Evolutionary conservation across 64 coral and sea anemone genomes (phyloP).

Genomic region (Acropora yongei): DNA sequence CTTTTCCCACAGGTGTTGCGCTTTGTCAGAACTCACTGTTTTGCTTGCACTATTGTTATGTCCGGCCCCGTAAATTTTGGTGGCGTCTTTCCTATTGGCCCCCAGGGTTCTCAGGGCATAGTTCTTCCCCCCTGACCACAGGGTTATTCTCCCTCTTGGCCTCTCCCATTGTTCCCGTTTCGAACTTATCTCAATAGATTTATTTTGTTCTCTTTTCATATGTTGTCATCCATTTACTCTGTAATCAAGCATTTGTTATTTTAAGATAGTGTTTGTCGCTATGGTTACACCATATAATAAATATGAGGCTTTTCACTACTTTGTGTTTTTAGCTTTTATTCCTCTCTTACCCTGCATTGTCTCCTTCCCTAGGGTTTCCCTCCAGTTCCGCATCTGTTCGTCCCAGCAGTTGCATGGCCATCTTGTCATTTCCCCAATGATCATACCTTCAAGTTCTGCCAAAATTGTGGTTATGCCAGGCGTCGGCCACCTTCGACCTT

Average conservation of each 20-base stretch:
- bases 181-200: slow-evolving; percentile 12
- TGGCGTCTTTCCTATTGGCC: background rate
- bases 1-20: background rate
- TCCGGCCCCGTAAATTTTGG: slow-evolving; percentile 45
- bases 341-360: background rate
- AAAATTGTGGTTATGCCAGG: slow-evolving; percentile 59
- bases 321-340: background rate
- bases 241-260: background rate
- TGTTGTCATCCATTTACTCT: slow-evolving; percentile 5
- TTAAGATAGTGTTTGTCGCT: too few species aligned
- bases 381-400: background rate
- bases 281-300: background rate
- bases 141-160: slow-evolving; percentile 1
- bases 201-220: background rate
- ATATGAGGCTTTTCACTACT: background rate
- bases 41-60: slow-evolving; percentile 32
- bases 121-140: background rate
- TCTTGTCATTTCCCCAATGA: slow-evolving; percentile 55
- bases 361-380: slow-evolving; percentile 30
- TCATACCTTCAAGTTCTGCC: slow-evolving; percentile 52
- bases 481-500: slow-evolving; percentile 17
- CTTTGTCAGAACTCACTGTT: background rate
- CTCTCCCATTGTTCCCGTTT: background rate
- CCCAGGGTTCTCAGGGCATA: background rate
- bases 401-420: slow-evolving; percentile 57